Conservation (phyloP, 2,113 vertebrate species). For the Ginglymostoma cirratum region DNA sequence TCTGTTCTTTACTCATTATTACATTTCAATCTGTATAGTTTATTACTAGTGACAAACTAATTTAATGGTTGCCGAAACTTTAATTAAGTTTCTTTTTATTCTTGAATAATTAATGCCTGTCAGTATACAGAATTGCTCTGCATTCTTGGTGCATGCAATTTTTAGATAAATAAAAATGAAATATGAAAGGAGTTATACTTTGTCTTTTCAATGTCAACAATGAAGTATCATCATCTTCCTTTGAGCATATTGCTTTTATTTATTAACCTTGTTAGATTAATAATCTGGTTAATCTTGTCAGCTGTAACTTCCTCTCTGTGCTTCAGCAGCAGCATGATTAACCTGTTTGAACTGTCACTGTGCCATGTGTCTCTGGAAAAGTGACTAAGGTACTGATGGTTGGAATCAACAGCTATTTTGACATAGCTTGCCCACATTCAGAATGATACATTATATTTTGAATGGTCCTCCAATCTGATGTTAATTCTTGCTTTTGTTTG, state of each 20-base stretch:
- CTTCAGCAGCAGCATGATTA: neutral
- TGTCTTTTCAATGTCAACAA: neutral
- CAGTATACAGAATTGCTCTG: neutral
- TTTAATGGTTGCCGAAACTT: neutral
- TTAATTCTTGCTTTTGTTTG: neutral
- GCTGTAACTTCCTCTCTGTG: neutral
- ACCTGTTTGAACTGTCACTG: neutral
- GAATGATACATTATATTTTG: neutral
- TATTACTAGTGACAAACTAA: neutral
- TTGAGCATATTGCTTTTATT: neutral
- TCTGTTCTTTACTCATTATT: constrained; percentile 27
- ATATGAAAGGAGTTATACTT: neutral
- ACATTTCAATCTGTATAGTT: neutral
- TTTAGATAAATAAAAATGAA: neutral
- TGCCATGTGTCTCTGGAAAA: neutral
- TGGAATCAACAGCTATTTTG: neutral
- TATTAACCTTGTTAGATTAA: no score
- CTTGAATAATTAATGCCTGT: neutral
- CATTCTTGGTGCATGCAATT: neutral
- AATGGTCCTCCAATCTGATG: neutral
- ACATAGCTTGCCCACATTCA: neutral
- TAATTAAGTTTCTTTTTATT: constrained; percentile 23
- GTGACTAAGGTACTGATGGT: neutral
- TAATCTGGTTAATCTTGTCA: neutral
- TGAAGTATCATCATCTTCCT: neutral